Conservation (phyloP, 1,140 invertebrate genomes). For the Cataglyphis hispanica region DNA sequence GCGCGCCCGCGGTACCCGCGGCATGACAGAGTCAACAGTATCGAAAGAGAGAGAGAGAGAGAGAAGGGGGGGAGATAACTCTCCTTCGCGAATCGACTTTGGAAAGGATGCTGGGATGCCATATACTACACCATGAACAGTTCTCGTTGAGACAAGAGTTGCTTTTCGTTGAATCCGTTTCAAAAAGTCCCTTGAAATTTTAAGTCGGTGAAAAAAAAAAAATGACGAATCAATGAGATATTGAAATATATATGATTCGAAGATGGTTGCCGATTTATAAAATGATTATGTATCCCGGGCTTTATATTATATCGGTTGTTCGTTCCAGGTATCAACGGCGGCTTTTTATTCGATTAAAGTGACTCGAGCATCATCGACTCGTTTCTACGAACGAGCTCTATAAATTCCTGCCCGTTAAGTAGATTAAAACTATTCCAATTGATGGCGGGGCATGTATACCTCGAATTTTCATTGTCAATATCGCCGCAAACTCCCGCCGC, state of each 20-base stretch:
- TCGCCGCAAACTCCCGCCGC: constrained; percentile 6
- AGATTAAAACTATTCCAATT: constrained; percentile 73
- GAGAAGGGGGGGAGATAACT: too few relatives aligned
- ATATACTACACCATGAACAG: not conserved
- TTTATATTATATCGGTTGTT: constrained; percentile 27
- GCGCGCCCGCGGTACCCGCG: constrained; percentile 29
- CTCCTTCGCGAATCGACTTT: not conserved
- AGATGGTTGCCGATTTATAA: not conserved
- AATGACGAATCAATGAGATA: too few relatives aligned
- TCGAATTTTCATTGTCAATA: constrained; percentile 27
- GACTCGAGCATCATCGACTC: constrained; percentile 26
- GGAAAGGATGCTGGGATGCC: not conserved
- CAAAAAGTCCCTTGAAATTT: not conserved
- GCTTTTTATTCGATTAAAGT: constrained; percentile 56
- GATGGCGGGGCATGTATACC: constrained; percentile 46
- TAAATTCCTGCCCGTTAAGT: constrained; percentile 68
- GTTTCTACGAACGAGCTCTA: constrained; percentile 68
- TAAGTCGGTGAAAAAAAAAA: not conserved
- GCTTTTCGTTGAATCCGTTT: not conserved
- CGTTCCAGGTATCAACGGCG: constrained; percentile 43
- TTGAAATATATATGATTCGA: too few relatives aligned
- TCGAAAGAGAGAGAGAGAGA: not conserved
- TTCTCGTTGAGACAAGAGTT: not conserved
- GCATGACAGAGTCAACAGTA: constrained; percentile 25
- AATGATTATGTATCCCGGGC: not conserved